These are phyloP conservation scores for Clarias macrocephalus DNA, from an alignment of 2,113 vertebrate genomes.

Conservation along the genomic window DNA sequence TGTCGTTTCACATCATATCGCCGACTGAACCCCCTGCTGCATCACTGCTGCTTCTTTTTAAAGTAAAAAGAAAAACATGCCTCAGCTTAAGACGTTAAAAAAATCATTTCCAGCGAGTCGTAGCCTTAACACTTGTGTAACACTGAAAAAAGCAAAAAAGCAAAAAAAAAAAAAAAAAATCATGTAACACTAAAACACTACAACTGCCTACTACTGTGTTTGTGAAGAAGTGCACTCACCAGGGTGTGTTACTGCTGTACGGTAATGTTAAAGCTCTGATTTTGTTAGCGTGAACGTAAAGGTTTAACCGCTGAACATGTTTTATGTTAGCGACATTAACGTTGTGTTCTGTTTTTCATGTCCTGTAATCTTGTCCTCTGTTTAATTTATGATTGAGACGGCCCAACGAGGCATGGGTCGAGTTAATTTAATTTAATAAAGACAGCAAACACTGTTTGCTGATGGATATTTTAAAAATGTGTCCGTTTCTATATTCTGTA, in stretches of 20 bases:
- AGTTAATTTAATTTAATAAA: slow-evolving; percentile 37
- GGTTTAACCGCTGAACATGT: slow-evolving; percentile 19
- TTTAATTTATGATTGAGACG: slow-evolving; percentile 10
- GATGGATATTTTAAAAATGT: slow-evolving; percentile 19
- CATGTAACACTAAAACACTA: slow-evolving; percentile 6
- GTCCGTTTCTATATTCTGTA: not conserved
- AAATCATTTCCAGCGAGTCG: not conserved
- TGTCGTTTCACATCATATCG: not conserved
- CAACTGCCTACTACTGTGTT: not conserved
- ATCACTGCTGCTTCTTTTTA: slow-evolving; percentile 2
- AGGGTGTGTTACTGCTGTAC: slow-evolving; percentile 23
- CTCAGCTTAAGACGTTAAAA: not conserved
- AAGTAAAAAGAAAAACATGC: slow-evolving; percentile 1
- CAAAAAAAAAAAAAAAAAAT: too few species aligned
- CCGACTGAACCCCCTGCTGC: not conserved
- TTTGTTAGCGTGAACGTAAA: not conserved
- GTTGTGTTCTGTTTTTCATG: not conserved
- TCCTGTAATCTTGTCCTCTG: not conserved
- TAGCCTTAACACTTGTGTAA: not conserved
- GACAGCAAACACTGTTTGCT: slow-evolving; percentile 11
- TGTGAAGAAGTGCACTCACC: not conserved
- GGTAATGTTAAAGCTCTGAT: slow-evolving; percentile 6
- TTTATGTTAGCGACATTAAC: not conserved
- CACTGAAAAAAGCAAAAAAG: not conserved
- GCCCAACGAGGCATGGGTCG: not conserved